These are phyloP conservation scores for Varanus salvator DNA, from an alignment of 2,113 vertebrate species.

Conservation along the genomic window DNA sequence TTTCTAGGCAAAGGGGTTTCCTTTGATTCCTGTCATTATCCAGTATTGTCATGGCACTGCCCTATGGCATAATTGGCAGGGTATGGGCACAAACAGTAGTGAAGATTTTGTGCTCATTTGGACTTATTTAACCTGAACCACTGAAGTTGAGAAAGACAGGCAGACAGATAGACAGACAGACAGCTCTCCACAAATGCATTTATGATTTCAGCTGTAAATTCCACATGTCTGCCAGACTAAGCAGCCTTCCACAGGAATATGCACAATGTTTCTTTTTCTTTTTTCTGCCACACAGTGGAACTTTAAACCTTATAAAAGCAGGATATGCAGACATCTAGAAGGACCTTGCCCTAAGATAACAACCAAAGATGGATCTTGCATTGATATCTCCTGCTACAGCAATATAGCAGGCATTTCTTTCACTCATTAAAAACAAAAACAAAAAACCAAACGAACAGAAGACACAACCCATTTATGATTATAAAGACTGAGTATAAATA, in stretches of 20 bases:
- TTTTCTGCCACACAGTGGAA: conserved; percentile 57
- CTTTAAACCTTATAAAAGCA: conserved; percentile 67
- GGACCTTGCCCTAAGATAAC: conserved; percentile 57
- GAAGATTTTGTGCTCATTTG: conserved; percentile 68
- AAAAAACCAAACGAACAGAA: conserved; percentile 58
- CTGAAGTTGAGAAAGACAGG: conserved; percentile 41
- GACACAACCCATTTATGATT: conserved; percentile 71
- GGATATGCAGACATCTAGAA: conserved; percentile 57
- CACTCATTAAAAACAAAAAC: conserved; percentile 54
- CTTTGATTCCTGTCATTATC: conserved; percentile 50
- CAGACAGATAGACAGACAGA: neutral
- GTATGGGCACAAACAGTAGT: conserved; percentile 72
- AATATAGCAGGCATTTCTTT: conserved; percentile 68
- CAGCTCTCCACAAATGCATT: conserved; percentile 49
- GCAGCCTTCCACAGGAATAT: conserved; percentile 54
- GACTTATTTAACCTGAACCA: conserved; percentile 55
- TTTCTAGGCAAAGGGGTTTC: conserved; percentile 45
- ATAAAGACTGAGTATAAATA: conserved; percentile 82
- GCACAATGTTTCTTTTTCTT: conserved; percentile 42
- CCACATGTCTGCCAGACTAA: conserved; percentile 57
- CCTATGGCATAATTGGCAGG: conserved; percentile 65
- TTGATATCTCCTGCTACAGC: conserved; percentile 68
- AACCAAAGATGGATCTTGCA: conserved; percentile 71
- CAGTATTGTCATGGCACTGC: conserved; percentile 62
- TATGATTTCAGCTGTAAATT: conserved; percentile 66